Evolutionary conservation across 1,140 invertebrate species (phyloP).

Genomic region (Heliconius hewitsoni): DNA sequence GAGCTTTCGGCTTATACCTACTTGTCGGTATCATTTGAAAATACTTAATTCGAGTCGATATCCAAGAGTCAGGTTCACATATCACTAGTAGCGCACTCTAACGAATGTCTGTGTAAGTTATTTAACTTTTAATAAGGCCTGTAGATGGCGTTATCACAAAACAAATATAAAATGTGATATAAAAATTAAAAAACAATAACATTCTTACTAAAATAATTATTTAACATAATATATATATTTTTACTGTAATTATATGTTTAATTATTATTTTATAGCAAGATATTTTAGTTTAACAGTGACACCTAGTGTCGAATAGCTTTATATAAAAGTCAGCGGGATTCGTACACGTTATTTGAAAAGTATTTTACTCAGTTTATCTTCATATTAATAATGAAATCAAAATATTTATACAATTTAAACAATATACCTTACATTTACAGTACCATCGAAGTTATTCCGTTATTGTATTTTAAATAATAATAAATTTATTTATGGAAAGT

Average conservation of each 20-base stretch:
- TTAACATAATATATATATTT: background rate
- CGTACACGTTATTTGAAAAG: too few species aligned
- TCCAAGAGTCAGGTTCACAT: background rate
- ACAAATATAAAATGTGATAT: background rate
- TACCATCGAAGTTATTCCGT: background rate
- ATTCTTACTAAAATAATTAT: background rate
- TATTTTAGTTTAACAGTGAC: constrained; percentile 19
- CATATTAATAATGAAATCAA: background rate
- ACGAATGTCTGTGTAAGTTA: background rate
- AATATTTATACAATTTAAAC: background rate
- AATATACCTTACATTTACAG: background rate
- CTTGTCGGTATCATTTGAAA: constrained; percentile 16
- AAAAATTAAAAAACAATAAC: constrained; percentile 9
- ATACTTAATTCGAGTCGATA: constrained; percentile 22
- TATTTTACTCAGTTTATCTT: background rate
- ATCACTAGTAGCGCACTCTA: constrained; percentile 14
- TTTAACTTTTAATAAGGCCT: background rate
- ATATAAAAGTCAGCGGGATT: background rate
- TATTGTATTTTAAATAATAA: background rate
- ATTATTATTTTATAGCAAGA: background rate
- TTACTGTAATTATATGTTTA: background rate
- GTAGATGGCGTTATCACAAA: constrained; percentile 6
- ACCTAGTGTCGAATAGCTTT: constrained; percentile 41
- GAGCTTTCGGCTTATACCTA: background rate
- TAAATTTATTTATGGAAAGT: too few species aligned